Base-by-base conservation (phyloP, 2,113 vertebrate species). In the Poeciliopsis retropinna region DNA sequence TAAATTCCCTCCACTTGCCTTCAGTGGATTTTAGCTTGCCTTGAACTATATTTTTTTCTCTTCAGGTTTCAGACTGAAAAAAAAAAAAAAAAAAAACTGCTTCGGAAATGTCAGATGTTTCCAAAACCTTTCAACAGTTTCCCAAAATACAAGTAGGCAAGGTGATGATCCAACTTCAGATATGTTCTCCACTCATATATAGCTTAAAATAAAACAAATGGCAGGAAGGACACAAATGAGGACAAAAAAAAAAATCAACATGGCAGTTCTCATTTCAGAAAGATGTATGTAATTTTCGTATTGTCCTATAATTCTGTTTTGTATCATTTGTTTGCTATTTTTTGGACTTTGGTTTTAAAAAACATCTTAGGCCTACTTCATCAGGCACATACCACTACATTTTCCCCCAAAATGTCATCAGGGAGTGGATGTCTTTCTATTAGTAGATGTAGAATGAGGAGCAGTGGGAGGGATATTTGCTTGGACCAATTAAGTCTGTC, bases 401-500 rank as follows among this genome's bases (percentile, higher is more conserved):
- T 72, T 81, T 75, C 1, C 17, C 17, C 73, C 72, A 69, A 39
- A 60, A 63, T 61, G 77, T 76, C 88, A 82, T 73, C 31, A n/a
- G 81, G 82, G 86, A 90, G 80, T 69, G 73, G 86, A 71, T 85
- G 77, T 57, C 62, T 85, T 85, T 82, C 86, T 87, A 90, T 91
- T 89, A 88, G 84, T 74, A 79, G 77, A 88, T 85, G 85, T 72
- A 75, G 78, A 88, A 81, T 80, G 76, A 82, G 81, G 72, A 85
- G 77, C 82, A 76, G 81, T 74, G 81, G 85, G 88, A 80, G 87
- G 79, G 80, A 83, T 83, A 78, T 83, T 86, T 77, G 78, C 80
- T 78, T 75, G 75, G 79, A 84, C 84, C 83, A 90, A 87, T 89
- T 91, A 91, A 84, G 72, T 79, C 78, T 82, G 75, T 82, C 82